phyloP scores from a whole-genome alignment of 1,140 invertebrate species.

The Drosophila neocordata region DNA sequence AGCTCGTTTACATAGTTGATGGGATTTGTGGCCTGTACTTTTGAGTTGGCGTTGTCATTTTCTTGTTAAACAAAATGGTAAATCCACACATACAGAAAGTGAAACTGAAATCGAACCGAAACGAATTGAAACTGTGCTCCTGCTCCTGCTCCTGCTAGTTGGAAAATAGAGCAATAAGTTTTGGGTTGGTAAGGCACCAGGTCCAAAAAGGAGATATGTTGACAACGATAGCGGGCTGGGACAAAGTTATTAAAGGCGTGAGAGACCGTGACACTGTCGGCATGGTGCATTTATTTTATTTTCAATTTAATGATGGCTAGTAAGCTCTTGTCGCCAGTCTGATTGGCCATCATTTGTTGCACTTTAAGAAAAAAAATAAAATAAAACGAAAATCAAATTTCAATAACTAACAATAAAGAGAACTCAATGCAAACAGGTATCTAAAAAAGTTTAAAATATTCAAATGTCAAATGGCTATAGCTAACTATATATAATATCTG shows the following conservation, averaged over 20 bases:
- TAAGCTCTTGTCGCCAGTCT: conserved; percentile 43
- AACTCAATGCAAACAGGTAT: not conserved
- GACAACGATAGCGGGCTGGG: conserved; percentile 50
- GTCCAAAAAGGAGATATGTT: conserved; percentile 45
- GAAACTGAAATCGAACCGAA: conserved; percentile 75
- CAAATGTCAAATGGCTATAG: not conserved
- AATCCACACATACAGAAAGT: conserved; percentile 59
- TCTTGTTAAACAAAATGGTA: conserved; percentile 75
- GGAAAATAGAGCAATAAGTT: conserved; percentile 77
- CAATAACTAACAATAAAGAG: too few relatives aligned
- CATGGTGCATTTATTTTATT: conserved; percentile 75
- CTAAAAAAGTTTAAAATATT: not conserved
- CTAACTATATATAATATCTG: not conserved
- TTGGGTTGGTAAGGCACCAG: conserved; percentile 54
- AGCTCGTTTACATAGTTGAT: conserved; percentile 69
- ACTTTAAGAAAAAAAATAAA: not conserved
- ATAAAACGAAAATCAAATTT: not conserved
- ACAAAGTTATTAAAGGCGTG: conserved; percentile 69
- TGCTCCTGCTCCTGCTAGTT: too few relatives aligned
- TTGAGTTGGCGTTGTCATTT: conserved; percentile 28
- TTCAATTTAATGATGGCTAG: conserved; percentile 76
- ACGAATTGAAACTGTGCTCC: conserved; percentile 23
- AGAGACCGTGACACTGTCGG: conserved; percentile 58
- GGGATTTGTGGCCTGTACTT: conserved; percentile 24
- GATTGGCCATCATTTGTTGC: conserved; percentile 51